Evolutionary conservation across 2,797 vertebrate genomes (phyloP).

Genomic region (Sebastes oblongus): DNA sequence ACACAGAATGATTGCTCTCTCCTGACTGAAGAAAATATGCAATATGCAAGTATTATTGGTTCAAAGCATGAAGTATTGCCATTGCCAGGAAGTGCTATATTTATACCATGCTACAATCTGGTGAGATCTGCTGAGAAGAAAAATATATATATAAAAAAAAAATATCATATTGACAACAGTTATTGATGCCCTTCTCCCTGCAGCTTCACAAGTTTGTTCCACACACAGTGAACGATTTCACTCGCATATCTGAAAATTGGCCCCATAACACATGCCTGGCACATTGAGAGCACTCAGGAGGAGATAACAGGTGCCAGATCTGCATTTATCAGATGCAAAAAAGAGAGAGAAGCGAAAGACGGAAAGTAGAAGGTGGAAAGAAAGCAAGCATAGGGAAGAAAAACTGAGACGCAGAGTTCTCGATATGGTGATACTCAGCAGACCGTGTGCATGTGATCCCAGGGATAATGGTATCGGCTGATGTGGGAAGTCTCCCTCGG

Average conservation of each 20-base stretch:
- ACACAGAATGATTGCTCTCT: constrained; percentile 43
- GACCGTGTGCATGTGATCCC: constrained; percentile 42
- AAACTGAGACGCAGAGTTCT: constrained; percentile 30
- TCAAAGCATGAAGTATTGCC: constrained; percentile 42
- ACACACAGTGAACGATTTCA: constrained; percentile 26
- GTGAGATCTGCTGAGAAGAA: neutral
- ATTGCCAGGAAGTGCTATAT: constrained; percentile 13
- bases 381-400: constrained; percentile 11
- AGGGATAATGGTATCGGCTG: constrained; percentile 50
- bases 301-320: constrained; percentile 53
- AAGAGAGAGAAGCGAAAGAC: constrained; percentile 25
- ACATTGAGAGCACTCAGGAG: constrained; percentile 27
- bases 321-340: constrained; percentile 59
- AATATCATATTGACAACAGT: constrained; percentile 34
- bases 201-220: constrained; percentile 1
- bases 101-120: constrained; percentile 10
- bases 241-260: constrained; percentile 18
- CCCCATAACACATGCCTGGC: constrained; percentile 33
- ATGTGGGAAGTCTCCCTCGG: constrained; percentile 30
- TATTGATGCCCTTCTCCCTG: constrained; percentile 26
- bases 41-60: constrained; percentile 55
- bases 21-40: constrained; percentile 36
- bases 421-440: constrained; percentile 45
- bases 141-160: constrained; percentile 28
- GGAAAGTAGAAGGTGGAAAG: constrained; percentile 32